Evolutionary conservation across 2,797 vertebrate genomes (phyloP), one percentile per base, ranked within the genome.

Genomic region (Danio kyathit): DNA sequence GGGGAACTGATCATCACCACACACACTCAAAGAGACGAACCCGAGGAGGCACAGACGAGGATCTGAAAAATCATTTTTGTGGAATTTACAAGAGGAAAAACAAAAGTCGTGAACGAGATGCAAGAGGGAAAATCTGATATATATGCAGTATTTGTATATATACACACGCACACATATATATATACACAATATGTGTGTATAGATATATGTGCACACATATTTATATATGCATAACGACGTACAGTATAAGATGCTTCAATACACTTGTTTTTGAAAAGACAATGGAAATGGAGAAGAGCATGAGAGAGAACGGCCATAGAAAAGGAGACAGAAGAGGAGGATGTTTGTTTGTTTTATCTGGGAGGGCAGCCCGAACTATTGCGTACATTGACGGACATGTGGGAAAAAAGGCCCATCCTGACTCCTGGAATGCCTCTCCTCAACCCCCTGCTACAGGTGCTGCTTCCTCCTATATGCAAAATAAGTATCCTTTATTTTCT

Each of bases 391-490:
- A 54, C 7, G 52, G 82, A 75, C 69, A 3, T 81, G 63, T 77
- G 19, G 64, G 29, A 29, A 29, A 84, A 83, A 73, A 61, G 61
- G 73, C 81, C 83, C 79, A 82, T 61, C 79, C 69, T 86, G 81
- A 89, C 83, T 77, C 85, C 86, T 82, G 85, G 88, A 91, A 91
- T 88, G 84, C 82, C 87, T 89, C 89, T 88, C 85, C 75, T 72
- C 44, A 67, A 59, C 74, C 64, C 70, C 76, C 72, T 83, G 85
- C 91, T 91, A 89, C 92, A 93, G 94, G 93, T 94, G 94, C 94
- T 94, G 93, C 94, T 93, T 90, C 91, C 88, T 91, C 90, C 92
- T 93, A 94, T 95, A 95, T 95, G 94, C 94, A 95, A 95, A 89
- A 91, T 90, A 93, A 90, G 89, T 91, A 90, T 92, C 84, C 88